These are phyloP conservation scores for Periplaneta americana DNA, from an alignment of 1,140 invertebrate species.

Conservation along the genomic window DNA sequence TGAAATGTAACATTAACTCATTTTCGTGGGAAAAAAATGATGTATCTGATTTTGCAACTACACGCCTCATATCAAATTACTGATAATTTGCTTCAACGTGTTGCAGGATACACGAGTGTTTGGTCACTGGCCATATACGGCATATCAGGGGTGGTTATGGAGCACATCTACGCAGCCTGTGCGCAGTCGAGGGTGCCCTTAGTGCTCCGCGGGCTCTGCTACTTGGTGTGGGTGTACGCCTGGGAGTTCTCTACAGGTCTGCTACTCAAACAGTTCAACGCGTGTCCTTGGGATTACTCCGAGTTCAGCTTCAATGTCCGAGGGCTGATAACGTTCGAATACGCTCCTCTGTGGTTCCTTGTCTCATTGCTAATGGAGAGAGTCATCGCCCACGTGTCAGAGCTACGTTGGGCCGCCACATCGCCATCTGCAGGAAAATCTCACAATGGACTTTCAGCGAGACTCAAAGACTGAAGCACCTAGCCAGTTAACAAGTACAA, in stretches of 20 bases:
- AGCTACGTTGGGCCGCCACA: conserved; percentile 30
- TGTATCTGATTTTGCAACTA: too few species aligned
- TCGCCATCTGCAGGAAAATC: background rate
- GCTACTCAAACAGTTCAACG: conserved; percentile 40
- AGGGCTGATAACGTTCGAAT: conserved; percentile 47
- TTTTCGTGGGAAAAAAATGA: too few species aligned
- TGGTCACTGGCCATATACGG: conserved; percentile 48
- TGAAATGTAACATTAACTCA: too few species aligned
- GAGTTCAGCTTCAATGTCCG: conserved; percentile 42
- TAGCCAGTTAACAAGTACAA: background rate
- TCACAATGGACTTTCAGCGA: background rate
- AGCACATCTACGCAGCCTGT: conserved; percentile 36
- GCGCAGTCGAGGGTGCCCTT: conserved; percentile 33
- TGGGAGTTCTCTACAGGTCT: conserved; percentile 47
- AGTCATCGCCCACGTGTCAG: conserved; percentile 34
- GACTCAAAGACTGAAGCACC: background rate
- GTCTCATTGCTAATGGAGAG: conserved; percentile 36
- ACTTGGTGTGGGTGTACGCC: conserved; percentile 42
- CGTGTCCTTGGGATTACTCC: conserved; percentile 50
- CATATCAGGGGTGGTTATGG: conserved; percentile 37
- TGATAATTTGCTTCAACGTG: background rate
- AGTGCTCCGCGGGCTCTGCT: conserved; percentile 37
- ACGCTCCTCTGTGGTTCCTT: conserved; percentile 46
- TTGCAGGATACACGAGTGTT: conserved; percentile 38
- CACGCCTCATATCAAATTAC: too few species aligned